A percentile compares a stretch with the other conserved stretches of the same genome.
Evolutionary conservation across 2,113 vertebrate species (phyloP).

Genomic region (Nannospalax galili): DNA sequence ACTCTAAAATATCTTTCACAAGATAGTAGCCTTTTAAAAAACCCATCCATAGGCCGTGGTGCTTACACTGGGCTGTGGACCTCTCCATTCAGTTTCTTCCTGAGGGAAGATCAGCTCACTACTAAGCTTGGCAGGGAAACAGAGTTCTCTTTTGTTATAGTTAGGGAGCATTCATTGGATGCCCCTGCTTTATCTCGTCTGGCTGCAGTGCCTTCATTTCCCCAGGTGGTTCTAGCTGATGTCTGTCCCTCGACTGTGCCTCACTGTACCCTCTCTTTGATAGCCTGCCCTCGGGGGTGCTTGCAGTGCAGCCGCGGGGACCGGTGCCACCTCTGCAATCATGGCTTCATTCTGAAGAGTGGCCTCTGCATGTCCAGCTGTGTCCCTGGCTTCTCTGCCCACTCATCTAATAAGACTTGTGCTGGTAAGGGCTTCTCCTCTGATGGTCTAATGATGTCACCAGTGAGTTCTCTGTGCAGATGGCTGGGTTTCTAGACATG

Average conservation of each 20-base stretch:
- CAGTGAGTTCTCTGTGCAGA: neutral
- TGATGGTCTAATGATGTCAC: neutral
- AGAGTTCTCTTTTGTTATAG: neutral
- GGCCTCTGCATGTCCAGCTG: conserved; percentile 90
- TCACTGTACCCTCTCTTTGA: conserved; percentile 18
- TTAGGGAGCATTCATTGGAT: too few species aligned
- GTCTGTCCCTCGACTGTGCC: neutral
- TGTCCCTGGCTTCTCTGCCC: conserved; percentile 88
- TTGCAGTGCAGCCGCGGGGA: conserved; percentile 86
- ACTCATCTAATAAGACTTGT: conserved; percentile 87
- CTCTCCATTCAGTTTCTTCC: neutral
- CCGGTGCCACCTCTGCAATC: conserved; percentile 87
- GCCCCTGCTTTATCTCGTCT: neutral
- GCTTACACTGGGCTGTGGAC: fast-evolving
- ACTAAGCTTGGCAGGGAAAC: neutral
- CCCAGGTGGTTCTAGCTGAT: too few species aligned
- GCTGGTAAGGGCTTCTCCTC: conserved; percentile 85
- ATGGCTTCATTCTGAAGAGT: conserved; percentile 86
- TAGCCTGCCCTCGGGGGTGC: conserved; percentile 92
- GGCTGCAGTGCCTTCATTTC: neutral
- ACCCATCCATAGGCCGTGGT: too few species aligned
- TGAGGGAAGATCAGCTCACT: neutral
- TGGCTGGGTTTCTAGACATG: neutral
- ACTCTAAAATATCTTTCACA: neutral
- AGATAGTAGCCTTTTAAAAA: neutral